Base-by-base conservation (phyloP, 1,140 invertebrate genomes). In the Cotesia vestalis region DNA sequence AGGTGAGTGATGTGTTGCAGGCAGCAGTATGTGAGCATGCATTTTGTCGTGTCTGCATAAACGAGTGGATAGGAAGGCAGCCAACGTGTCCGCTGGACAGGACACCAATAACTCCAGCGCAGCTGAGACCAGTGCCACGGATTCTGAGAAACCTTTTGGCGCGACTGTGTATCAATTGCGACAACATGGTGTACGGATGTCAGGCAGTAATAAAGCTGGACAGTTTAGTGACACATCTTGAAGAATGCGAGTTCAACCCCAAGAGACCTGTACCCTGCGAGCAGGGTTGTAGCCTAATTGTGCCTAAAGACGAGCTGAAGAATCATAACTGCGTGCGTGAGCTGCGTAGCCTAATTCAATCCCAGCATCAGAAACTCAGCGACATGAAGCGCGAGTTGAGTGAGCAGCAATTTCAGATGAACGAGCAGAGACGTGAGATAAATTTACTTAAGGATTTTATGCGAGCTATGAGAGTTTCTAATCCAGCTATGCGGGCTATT, bases 1-100 rank as follows among this genome's bases (percentile, higher is more conserved):
- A 83, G 79, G 78, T 81, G 78, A 83, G 78, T 71, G 78, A 81
- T 80, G 59, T 79, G 75, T 87, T 90, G 35, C 85, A 98, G 96
- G 96, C 96, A 71, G 95, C 96, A 52, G 91, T 92, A 77, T 98
- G 96, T 87, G 97, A 98, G 85, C 96, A 98, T 89, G 96, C 96
- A 71, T 98, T 98, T 88, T 98, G 97, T 87, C 90, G 92, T 79
- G 90, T 90, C 14, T 98, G 97, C 84, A 98, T 98, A 76, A 94
- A 94, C 66, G 95, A 98, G 86, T 98, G 97, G 97, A 91, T 98
- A 72, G 93, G 92, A 63, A 89, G 95, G 53, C 95, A 97, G 81
- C 95, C 94, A 12, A 97, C 94, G 20, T 98, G 97, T 85, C 97
- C 97, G 27, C 92, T 98, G 55, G 96, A 98, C 85, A 90, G 97